Evolutionary conservation across 2,113 vertebrate species (phyloP), one percentile per base, ranked within the genome.

Genomic region (Myrmecophaga tridactyla): DNA sequence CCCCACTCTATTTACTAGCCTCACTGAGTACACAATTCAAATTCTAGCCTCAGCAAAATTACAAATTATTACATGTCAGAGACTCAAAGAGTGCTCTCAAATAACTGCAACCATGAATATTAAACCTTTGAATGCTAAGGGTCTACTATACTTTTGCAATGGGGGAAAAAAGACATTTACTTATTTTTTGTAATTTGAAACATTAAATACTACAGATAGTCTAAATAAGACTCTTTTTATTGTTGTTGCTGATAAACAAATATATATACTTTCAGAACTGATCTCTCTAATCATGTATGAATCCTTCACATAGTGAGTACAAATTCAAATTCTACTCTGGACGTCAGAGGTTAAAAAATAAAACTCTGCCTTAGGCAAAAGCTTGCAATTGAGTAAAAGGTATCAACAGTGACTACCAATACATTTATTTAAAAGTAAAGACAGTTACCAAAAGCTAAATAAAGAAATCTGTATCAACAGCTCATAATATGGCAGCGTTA

Each of bases 331-430:
- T 77, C 4, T 90, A 87, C 67, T 78, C 48, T 83, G 2, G 12
- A 89, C 83, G 9, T 34, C 51, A 87, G 82, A 94, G 75, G 46
- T 84, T 29, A 82, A 95, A 56, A 83, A 56, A 51, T 43, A 31
- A 62, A 96, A 89, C 15, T 46, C 20, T 70, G 65, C 81, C 70
- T 89, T 43, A 60, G 56, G 72, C 51, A 80, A 87, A 95, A 88
- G 62, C 36, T 89, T 86, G 87, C 43, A 93, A 75, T n/a, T 76
- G 25, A 83, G 27, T 58, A 75, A 75, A 56, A 48, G 39, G 34
- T 20, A 58, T 36, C 72, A 46, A 13, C 7, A 69, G 85, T 91
- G 39, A 72, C 39, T 48, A 70, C 41, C 67, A 48, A 46, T 3
- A 69, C 11, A 67, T 14, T 81, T 15, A 65, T 5, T 63, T 89